Evolutionary conservation across 2,113 vertebrate species (phyloP).

Genomic region (Falco punctatus): DNA sequence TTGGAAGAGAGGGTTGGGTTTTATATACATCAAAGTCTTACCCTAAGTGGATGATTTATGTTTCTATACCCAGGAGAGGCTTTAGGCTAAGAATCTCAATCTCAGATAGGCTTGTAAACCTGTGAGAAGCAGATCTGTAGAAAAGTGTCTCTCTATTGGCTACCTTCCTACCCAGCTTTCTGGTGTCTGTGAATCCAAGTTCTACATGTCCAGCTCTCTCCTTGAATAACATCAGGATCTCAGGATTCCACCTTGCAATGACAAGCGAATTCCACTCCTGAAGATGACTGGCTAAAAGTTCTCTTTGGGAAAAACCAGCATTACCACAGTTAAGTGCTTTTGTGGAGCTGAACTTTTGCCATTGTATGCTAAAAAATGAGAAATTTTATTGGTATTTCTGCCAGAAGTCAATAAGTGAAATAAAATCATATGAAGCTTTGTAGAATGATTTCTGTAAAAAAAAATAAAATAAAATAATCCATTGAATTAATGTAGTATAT

Average conservation of each 20-base stretch:
- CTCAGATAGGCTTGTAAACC: background rate
- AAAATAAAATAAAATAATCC: too few species aligned
- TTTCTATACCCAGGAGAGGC: background rate
- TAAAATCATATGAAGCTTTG: background rate
- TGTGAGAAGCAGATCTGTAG: background rate
- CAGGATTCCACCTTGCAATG: background rate
- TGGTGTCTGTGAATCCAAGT: background rate
- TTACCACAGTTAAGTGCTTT: background rate
- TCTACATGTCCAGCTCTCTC: background rate
- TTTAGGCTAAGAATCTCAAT: background rate
- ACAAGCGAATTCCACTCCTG: background rate
- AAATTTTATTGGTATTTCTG: background rate
- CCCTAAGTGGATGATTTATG: background rate
- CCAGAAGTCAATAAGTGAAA: background rate
- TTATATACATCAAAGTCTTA: background rate
- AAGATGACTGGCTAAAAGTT: background rate
- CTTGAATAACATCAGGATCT: background rate
- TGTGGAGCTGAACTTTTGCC: background rate
- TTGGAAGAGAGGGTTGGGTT: background rate
- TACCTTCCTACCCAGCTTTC: background rate
- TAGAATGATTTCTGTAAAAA: background rate
- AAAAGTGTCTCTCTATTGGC: background rate
- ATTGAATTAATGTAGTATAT: background rate
- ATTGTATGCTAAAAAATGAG: background rate
- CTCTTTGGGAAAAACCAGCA: background rate